These are phyloP conservation scores for Idaea biselata DNA, from an alignment of 2,888 invertebrate genomes.

Conservation along the genomic window DNA sequence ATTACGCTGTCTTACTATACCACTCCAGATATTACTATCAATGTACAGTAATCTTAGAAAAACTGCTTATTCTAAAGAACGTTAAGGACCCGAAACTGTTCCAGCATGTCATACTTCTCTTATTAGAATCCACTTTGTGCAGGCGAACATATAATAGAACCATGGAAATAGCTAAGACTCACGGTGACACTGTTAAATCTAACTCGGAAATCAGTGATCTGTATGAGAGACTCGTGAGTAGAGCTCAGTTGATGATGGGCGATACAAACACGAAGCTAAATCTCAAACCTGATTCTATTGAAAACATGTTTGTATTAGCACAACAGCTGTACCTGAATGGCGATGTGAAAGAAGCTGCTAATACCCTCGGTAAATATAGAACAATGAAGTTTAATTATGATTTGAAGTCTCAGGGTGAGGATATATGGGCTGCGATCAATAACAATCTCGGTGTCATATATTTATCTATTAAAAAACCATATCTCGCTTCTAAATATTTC, in stretches of 20 bases:
- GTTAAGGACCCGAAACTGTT: conserved; percentile 63
- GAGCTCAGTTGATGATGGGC: conserved; percentile 63
- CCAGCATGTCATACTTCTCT: conserved; percentile 58
- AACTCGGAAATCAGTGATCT: conserved; percentile 57
- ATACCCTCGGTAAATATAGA: conserved; percentile 62
- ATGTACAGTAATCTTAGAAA: conserved; percentile 75
- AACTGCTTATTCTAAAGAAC: conserved; percentile 56
- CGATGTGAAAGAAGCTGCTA: conserved; percentile 65
- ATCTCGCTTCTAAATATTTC: conserved; percentile 89
- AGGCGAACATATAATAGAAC: conserved; percentile 69
- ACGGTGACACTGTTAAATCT: conserved; percentile 57
- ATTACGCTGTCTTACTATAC: conserved; percentile 89
- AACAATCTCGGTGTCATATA: conserved; percentile 92
- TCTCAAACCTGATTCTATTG: conserved; percentile 64
- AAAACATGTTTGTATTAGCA: conserved; percentile 70
- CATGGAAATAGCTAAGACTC: conserved; percentile 59
- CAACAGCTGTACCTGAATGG: conserved; percentile 70
- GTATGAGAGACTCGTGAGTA: conserved; percentile 62
- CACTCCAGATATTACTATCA: conserved; percentile 88
- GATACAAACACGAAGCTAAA: conserved; percentile 50
- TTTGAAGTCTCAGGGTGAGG: conserved; percentile 68
- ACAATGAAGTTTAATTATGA: conserved; percentile 63
- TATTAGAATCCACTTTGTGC: conserved; percentile 69
- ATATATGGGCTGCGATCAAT: conserved; percentile 81
- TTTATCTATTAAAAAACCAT: conserved; percentile 89